Percentiles rank a stretch among this genome's conserved stretches.
These are phyloP conservation scores for Neodiprion pinetum DNA, from an alignment of 1,140 invertebrate species.

Conservation along the genomic window DNA sequence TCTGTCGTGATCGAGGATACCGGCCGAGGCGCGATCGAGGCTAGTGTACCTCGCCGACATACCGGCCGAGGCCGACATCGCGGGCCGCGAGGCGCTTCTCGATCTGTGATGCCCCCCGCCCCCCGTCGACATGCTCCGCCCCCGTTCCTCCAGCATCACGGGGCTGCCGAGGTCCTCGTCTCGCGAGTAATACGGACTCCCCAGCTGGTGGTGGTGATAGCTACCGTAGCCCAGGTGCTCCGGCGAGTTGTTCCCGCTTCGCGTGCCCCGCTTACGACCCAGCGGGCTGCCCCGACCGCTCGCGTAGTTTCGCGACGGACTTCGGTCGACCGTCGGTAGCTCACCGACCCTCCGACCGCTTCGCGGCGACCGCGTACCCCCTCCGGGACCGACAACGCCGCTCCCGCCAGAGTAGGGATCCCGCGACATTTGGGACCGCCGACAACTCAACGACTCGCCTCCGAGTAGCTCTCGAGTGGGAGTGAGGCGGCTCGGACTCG, in stretches of 20 bases:
- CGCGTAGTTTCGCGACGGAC: conserved; percentile 77
- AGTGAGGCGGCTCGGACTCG: too few relatives aligned
- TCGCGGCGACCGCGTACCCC: conserved; percentile 68
- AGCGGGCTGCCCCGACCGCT: conserved; percentile 68
- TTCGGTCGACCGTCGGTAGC: conserved; percentile 84
- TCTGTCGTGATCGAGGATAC: conserved; percentile 70
- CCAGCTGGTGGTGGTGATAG: conserved; percentile 68
- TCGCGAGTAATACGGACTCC: conserved; percentile 74
- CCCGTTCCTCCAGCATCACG: conserved; percentile 69
- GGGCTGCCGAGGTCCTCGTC: conserved; percentile 78
- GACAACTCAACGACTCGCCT: too few relatives aligned
- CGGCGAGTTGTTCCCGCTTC: conserved; percentile 68
- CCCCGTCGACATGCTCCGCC: conserved; percentile 67
- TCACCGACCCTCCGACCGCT: conserved; percentile 70
- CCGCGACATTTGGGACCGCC: conserved; percentile 67
- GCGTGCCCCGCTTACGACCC: conserved; percentile 63
- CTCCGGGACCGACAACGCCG: conserved; percentile 62
- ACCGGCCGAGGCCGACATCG: conserved; percentile 60
- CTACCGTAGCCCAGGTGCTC: conserved; percentile 63
- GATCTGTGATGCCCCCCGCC: conserved; percentile 68
- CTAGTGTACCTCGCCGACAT: conserved; percentile 76
- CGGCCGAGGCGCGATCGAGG: conserved; percentile 72
- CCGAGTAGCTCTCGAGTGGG: too few relatives aligned
- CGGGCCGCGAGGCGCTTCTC: conserved; percentile 67
- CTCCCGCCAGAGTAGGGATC: conserved; percentile 70